A percentile compares a stretch with the other conserved stretches of the same genome.
These are phyloP conservation scores for Synanthedon andrenaeformis DNA, from an alignment of 2,888 invertebrate species.

Conservation along the genomic window DNA sequence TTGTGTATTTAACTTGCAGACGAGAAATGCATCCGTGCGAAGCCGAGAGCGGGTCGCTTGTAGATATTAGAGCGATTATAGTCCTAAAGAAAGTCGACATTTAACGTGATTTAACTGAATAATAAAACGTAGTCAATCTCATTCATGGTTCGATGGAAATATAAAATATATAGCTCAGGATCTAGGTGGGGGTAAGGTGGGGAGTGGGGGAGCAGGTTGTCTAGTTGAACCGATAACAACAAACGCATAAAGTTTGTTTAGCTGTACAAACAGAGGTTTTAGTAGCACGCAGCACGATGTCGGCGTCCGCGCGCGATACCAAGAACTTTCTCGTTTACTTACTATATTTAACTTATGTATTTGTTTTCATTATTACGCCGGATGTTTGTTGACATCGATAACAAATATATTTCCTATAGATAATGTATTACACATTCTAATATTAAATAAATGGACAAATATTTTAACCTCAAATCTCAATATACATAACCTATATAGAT, in stretches of 20 bases:
- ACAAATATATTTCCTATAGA: background rate
- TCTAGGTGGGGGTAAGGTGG: background rate
- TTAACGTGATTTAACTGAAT: too few species aligned
- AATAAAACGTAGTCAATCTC: too few species aligned
- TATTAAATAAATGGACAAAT: too few species aligned
- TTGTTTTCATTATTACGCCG: constrained; percentile 29
- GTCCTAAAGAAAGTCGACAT: too few species aligned
- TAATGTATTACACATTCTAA: constrained; percentile 1
- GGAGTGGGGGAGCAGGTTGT: constrained; percentile 4
- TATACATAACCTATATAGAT: too few species aligned
- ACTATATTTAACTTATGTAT: constrained; percentile 35
- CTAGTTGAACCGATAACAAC: constrained; percentile 46
- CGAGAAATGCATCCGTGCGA: too few species aligned
- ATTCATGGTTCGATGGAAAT: too few species aligned
- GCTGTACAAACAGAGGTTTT: constrained; percentile 61
- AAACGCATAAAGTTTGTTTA: constrained; percentile 51
- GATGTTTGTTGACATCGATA: constrained; percentile 3
- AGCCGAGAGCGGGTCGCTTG: too few species aligned
- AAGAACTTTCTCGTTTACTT: constrained; percentile 55
- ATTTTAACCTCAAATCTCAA: too few species aligned
- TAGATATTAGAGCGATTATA: too few species aligned
- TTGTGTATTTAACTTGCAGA: too few species aligned
- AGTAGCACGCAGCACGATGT: constrained; percentile 31
- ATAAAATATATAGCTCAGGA: too few species aligned
- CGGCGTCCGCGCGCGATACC: constrained; percentile 44